Percentiles rank a stretch among this genome's conserved stretches.
These are phyloP conservation scores for Hyperoplus lanceolatus DNA, from an alignment of 2,797 vertebrate species.

Conservation along the genomic window DNA sequence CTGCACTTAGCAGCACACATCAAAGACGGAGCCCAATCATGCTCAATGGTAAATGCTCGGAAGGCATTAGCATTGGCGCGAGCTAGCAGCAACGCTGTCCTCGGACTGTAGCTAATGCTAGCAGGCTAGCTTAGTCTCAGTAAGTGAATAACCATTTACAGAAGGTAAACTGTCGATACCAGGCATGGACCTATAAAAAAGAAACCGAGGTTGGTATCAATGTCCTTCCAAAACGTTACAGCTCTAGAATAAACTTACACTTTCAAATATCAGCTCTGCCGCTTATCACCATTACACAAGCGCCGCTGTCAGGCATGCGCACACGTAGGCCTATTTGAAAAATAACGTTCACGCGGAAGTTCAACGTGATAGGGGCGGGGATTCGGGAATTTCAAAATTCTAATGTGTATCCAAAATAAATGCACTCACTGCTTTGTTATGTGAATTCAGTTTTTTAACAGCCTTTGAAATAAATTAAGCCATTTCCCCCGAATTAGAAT, in stretches of 20 bases:
- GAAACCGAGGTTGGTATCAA: rapidly evolving
- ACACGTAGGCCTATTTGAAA: not conserved
- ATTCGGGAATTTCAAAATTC: too few species aligned
- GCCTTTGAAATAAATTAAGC: too few species aligned
- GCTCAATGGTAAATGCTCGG: not conserved
- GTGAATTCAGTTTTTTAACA: too few species aligned
- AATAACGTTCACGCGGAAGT: not conserved
- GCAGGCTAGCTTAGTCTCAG: not conserved
- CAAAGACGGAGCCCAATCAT: too few species aligned
- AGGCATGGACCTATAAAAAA: too few species aligned
- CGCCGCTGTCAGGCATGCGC: not conserved
- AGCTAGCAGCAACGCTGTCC: not conserved
- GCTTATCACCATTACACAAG: rapidly evolving
- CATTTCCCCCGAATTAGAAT: too few species aligned
- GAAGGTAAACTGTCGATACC: not conserved
- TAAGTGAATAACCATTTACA: too few species aligned
- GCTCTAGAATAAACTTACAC: not conserved
- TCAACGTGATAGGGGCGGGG: not conserved
- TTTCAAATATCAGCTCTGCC: too few species aligned
- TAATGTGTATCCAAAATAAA: too few species aligned
- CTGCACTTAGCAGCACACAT: too few species aligned
- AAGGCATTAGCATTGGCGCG: not conserved
- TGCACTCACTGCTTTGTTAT: not conserved
- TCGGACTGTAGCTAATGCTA: not conserved
- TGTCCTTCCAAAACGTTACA: rapidly evolving